Base-by-base conservation (phyloP, 2,888 invertebrate species). In the Cabera pusaria region DNA sequence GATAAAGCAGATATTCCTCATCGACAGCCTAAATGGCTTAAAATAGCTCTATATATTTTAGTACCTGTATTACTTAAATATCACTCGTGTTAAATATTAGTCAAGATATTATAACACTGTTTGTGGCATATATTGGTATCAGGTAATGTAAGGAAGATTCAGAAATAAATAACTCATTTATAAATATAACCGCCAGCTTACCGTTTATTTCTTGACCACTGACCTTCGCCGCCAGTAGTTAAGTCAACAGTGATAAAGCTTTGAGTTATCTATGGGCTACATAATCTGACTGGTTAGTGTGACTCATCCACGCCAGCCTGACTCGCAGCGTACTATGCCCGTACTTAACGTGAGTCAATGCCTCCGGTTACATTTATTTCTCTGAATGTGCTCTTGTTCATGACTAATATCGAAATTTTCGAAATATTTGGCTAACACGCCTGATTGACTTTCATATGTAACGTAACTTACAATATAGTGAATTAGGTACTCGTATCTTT, bases 331-430 rank as follows among this genome's bases (percentile, higher is more conserved):
- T 78, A 75, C 69, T 77, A 72, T 62, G 40, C n/a, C 56, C 65
- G 64, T n/a, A n/a, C n/a, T n/a, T n/a, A n/a, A n/a, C n/a, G n/a
- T 79, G 79, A 80, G 59, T 80, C 78, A 78, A 59, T 58, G 52
- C 27, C 56, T 49, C 51, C 48, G 58, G 54, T 53, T 49, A 58
- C n/a, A 56, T 54, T 54, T 49, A 54, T 47, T 59, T 56, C 58
- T 52, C 57, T 52, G 59, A 31, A 35, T 31, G 11, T 22, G 7
- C 6, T 17, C 23, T 57, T 42, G 26, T 34, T 22, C 26, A 44
- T 65, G 70, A 67, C 51, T 63, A 55, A 60, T 52, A 28, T 33
- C 25, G 11, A 36, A 25, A 33, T 40, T 36, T 32, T 23, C 10
- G 6, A 38, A 43, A 37, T 12, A 36, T 22, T 32, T 36, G 10